phyloP scores from a whole-genome alignment of 2,797 vertebrate genomes.

The Molossus alvarezi region DNA sequence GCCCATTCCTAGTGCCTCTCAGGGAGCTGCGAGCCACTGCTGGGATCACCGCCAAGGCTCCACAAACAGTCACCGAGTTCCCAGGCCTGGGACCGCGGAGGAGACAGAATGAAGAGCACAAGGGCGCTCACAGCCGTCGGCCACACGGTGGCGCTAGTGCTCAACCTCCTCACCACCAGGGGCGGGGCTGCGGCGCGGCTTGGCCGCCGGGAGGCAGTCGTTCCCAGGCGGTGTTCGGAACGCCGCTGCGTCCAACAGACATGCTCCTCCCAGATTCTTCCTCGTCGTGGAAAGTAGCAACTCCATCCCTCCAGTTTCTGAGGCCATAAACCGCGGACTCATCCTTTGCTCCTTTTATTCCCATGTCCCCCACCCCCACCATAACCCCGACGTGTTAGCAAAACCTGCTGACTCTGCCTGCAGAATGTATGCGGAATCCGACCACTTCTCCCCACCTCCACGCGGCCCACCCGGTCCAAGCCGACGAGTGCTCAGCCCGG shows the following conservation, averaged over 20 bases:
- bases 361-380: not conserved
- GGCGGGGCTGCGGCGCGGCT: accelerated
- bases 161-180: not conserved
- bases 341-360: not conserved
- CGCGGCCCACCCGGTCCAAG: not conserved
- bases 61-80: not conserved
- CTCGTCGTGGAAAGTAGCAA: not conserved
- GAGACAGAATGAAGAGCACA: accelerated
- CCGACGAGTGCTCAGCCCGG: accelerated
- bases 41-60: not conserved
- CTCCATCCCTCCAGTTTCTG: not conserved
- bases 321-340: not conserved
- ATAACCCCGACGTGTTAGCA: not conserved
- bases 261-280: not conserved
- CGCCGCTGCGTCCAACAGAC: accelerated
- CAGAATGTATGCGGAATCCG: not conserved
- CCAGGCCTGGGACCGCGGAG: not conserved
- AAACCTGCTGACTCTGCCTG: not conserved
- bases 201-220: accelerated
- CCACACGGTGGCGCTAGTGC: conserved; percentile 76
- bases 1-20: not conserved
- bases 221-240: not conserved
- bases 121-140: not conserved
- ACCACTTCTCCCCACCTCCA: not conserved
- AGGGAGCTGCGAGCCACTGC: no score